Base-by-base conservation (phyloP, 2,888 invertebrate species). In the Callyntrura sp. region DNA sequence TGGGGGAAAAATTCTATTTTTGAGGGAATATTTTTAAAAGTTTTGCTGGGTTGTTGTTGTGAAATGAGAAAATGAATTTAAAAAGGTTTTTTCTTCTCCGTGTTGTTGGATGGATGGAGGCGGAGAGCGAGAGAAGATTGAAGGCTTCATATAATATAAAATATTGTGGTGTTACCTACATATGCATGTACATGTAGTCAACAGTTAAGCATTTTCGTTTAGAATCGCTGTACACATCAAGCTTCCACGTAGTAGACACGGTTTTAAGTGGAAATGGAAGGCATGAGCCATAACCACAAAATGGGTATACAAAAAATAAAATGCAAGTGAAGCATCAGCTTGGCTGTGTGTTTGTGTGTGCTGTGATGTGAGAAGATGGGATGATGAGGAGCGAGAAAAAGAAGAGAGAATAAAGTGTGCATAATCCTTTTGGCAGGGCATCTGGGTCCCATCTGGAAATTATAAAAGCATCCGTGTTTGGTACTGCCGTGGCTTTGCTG, bases 381-480 rank as follows among this genome's bases (percentile, higher is more conserved):
- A 85, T 84, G 85, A 70, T 62, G 62, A 65, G n/a, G n/a, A n/a
- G n/a, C n/a, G 43, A 51, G 62, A 86, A 51, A 62, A 51, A 12
- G 43, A 83, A 14, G 17, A 17, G 79, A 86, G 87, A 87, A 43
- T 68, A 73, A 88, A 88, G 73, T 88, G 83, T 88, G 73, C 85
- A 85, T 90, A 85, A 85, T 76, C 79, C 79, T 90, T 85, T 85
- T 81, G 81, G 85, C 88, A 81, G 85, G 88, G 90, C 92, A 92
- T 92, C 89, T 92, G 91, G 89, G 90, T 91, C 91, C 91, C 91
- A 92, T 91, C 91, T 92, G 92, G 91, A 91, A 83, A 87, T 90
- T 87, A 87, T 87, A 87, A 87, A 28, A 55, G 78, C 68, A 84
- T 65, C 1, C 28, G 1, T 25, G 25, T 1, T 60, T 28, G 65